Evolutionary conservation across 1,140 invertebrate species (phyloP).

Genomic region (Argopecten irradians): DNA sequence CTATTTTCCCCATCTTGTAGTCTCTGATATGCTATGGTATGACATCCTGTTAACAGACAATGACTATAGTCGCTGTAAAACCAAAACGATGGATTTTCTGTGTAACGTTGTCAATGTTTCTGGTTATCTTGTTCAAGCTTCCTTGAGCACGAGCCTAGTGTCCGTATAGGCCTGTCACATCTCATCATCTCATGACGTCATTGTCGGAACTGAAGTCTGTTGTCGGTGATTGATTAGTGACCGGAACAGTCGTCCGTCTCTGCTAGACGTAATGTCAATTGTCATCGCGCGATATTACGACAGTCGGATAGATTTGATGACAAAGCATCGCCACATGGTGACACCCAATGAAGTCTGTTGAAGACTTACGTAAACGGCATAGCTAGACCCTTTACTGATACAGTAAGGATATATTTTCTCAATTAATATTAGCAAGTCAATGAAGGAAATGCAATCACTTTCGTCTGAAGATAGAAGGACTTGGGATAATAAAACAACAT

Average conservation of each 20-base stretch:
- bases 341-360: not conserved
- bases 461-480: not conserved
- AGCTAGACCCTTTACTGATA: not conserved
- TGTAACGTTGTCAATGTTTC: not conserved
- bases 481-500: not conserved
- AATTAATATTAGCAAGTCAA: slow-evolving; percentile 12
- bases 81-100: not conserved
- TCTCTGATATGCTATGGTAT: not conserved
- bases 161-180: not conserved
- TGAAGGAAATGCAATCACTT: not conserved
- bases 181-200: not conserved
- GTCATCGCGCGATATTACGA: not conserved
- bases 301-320: slow-evolving; percentile 9
- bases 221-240: not conserved
- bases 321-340: not conserved
- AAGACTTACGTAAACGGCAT: not conserved
- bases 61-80: not conserved
- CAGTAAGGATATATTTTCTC: not conserved
- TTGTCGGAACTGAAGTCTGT: not conserved
- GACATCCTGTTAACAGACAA: not conserved
- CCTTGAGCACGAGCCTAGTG: not conserved
- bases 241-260: not conserved
- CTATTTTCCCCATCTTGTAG: not conserved
- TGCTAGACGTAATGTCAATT: not conserved
- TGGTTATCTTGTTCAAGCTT: not conserved